Conservation (phyloP, 2,888 invertebrate genomes). For the Lasius fuliginosus region DNA sequence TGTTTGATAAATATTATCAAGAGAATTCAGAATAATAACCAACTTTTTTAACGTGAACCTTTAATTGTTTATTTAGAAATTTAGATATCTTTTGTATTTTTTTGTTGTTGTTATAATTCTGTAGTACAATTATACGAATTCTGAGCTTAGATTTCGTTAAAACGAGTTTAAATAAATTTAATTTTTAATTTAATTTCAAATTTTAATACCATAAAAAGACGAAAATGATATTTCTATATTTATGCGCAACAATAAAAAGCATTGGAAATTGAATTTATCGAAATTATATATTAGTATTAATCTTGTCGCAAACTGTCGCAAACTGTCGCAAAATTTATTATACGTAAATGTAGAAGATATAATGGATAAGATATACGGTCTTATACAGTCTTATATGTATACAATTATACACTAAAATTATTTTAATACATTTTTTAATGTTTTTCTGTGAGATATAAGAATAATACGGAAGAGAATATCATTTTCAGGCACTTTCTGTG, state of each 20-base stretch:
- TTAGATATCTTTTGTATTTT: background rate
- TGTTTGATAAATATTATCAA: background rate
- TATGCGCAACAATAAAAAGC: background rate
- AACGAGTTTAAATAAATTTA: too few species aligned
- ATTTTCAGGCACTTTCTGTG: background rate
- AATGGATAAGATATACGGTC: background rate
- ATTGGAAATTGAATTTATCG: too few species aligned
- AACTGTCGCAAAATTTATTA: background rate
- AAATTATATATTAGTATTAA: background rate
- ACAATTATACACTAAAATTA: background rate
- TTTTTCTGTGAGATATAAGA: background rate
- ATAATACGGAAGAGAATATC: background rate
- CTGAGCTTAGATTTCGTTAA: too few species aligned
- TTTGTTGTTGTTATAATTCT: background rate
- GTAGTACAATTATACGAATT: background rate
- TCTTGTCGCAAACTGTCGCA: background rate
- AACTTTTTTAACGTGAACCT: background rate
- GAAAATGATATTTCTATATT: background rate
- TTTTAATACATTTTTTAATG: background rate
- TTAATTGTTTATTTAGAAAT: background rate
- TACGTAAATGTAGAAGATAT: background rate
- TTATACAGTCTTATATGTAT: background rate
- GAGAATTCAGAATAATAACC: background rate
- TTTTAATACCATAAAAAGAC: background rate
- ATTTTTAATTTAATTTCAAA: background rate